Percentiles rank a stretch among this genome's conserved stretches.
phyloP scores from a whole-genome alignment of 1,140 invertebrate genomes.

The Pogonomyrmex californicus region DNA sequence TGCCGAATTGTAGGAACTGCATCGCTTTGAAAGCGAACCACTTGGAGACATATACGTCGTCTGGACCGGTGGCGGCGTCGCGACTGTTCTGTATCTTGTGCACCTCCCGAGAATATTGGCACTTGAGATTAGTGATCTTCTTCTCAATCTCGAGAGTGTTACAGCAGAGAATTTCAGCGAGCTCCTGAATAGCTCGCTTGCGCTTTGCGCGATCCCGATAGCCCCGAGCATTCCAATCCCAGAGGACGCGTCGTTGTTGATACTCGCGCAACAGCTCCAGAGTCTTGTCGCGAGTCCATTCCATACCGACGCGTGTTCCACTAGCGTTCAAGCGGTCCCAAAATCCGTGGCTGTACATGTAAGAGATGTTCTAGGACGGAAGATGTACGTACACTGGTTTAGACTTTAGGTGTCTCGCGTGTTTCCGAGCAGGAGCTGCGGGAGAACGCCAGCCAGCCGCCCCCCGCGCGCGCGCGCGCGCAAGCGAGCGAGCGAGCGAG shows the following conservation, averaged over 20 bases:
- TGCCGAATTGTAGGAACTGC: constrained; percentile 80
- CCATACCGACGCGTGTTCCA: constrained; percentile 83
- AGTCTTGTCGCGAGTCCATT: constrained; percentile 87
- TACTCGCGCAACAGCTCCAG: constrained; percentile 86
- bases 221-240: constrained; percentile 86
- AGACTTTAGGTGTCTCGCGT: not conserved
- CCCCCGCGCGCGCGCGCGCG: not conserved
- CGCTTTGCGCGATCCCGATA: constrained; percentile 86
- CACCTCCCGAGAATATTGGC: constrained; percentile 86
- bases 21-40: constrained; percentile 81
- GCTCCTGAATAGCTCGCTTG: constrained; percentile 85
- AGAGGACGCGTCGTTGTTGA: constrained; percentile 85
- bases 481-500: not conserved
- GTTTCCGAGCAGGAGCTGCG: not conserved
- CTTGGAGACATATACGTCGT: constrained; percentile 80
- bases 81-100: constrained; percentile 83
- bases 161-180: constrained; percentile 85
- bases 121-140: constrained; percentile 86
- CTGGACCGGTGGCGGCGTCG: constrained; percentile 69
- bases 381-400: not conserved
- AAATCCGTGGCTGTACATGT: constrained; percentile 69
- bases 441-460: not conserved
- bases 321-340: constrained; percentile 58
- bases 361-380: not conserved
- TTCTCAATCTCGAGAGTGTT: constrained; percentile 86